phyloP scores from a whole-genome alignment of 2,797 vertebrate genomes.

The Tokudaia muenninki region DNA sequence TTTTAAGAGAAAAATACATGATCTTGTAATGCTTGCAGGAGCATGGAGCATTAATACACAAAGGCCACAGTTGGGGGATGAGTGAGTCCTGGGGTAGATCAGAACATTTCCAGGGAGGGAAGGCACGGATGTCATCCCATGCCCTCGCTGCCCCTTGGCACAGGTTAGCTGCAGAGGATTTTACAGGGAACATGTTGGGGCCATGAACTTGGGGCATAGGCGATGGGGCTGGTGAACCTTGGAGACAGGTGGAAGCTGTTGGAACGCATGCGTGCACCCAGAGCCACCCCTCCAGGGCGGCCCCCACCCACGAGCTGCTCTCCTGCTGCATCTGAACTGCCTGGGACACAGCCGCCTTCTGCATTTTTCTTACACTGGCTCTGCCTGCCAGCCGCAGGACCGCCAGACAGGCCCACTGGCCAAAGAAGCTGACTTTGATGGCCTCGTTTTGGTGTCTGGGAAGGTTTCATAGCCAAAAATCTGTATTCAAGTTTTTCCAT shows the following conservation, averaged over 20 bases:
- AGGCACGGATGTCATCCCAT: too few relatives aligned
- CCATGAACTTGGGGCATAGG: neutral
- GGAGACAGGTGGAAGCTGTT: neutral
- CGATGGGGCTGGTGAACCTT: neutral
- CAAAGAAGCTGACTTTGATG: neutral
- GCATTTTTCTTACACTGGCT: neutral
- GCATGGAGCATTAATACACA: neutral
- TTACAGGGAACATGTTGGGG: neutral
- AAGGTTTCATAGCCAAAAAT: conserved; percentile 26
- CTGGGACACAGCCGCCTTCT: neutral
- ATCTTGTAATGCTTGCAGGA: neutral
- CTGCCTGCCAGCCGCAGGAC: neutral
- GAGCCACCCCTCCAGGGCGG: neutral
- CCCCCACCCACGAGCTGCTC: fast-evolving
- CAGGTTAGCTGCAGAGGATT: neutral
- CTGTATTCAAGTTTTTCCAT: neutral
- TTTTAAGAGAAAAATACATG: neutral
- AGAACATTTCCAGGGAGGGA: neutral
- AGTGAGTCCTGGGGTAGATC: neutral
- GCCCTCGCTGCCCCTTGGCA: neutral
- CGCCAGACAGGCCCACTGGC: neutral
- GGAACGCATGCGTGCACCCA: neutral
- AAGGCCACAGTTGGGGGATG: neutral
- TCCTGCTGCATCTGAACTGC: neutral
- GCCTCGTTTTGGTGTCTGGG: neutral